Evolutionary conservation across 2,888 invertebrate genomes (phyloP), one percentile per base, ranked within the genome.

Genomic region (Sphinx pinastri): DNA sequence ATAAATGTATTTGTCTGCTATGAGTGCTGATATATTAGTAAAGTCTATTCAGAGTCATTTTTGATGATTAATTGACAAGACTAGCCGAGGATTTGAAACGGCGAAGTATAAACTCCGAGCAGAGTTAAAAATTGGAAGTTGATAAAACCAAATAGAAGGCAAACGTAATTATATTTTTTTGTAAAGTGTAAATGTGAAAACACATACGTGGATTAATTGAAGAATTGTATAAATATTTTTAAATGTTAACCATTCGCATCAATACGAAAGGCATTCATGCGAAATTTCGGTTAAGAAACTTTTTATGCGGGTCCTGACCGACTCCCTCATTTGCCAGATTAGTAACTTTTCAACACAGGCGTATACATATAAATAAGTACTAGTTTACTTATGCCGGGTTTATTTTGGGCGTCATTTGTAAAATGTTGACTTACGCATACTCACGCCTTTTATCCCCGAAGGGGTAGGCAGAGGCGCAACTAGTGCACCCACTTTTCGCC

Each of bases 1-100:
- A 88, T 88, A 83, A 88, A 89, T 85, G 85, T 79, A 76, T 80
- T 72, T 14, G 45, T 57, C 45, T 19, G 52, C 45, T 54, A 60
- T 54, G 10, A 52, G 38, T 68, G 52, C 38, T 38, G 52, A 52
- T 59, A 31, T 59, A 49, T 69, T 60, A 12, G 60, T 60, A 10
- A 59, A 13, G 16, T n/a, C 6, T 10, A 51, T 68, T 68, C 3
- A 31, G 14, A 68, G 45, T 14, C 16, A 67, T 52, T 52, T 52
- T 31, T 38, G 51, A 8, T 67, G 25, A 54, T 51, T 31, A 67
- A 67, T 67, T 31, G 67, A 38, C 19, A 67, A 49, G 6, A 45
- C 47, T 47, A 47, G 12, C 16, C 12, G 49, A 19, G 47, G 7
- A 63, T 63, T 49, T 47, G 47, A 13, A 19, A 49, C 12, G 49